A percentile compares a stretch with the other conserved stretches of the same genome.
These are phyloP conservation scores for Malurus leucopterus DNA, from an alignment of 2,797 vertebrate genomes.

Conservation along the genomic window DNA sequence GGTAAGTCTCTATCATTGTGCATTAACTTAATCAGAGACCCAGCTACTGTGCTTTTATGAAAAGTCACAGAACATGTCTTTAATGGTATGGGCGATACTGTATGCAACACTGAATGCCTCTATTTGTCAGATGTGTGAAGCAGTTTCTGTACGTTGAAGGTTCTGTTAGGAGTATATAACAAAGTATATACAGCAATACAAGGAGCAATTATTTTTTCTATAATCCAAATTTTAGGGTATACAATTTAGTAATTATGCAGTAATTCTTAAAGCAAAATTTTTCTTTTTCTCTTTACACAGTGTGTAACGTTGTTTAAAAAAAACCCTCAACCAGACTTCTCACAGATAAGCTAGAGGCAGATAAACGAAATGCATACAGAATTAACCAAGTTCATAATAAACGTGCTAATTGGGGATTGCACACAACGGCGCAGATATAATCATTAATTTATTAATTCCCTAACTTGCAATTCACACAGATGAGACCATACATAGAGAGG, in stretches of 20 bases:
- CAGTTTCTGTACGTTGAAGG: neutral
- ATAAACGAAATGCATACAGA: neutral
- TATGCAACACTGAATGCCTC: neutral
- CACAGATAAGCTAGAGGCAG: neutral
- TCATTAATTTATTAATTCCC: neutral
- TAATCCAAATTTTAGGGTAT: neutral
- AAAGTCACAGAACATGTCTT: neutral
- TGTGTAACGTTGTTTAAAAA: neutral
- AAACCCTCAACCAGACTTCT: accelerated
- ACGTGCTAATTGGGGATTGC: neutral
- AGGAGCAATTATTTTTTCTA: neutral
- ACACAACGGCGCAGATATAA: neutral
- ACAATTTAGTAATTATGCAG: neutral
- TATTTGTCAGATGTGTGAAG: neutral
- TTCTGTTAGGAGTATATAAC: neutral
- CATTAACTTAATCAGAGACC: neutral
- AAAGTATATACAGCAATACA: neutral
- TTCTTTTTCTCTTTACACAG: neutral
- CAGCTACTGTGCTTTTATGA: neutral
- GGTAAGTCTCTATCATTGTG: neutral
- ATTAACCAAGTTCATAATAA: neutral
- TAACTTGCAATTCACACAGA: neutral
- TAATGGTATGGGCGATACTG: neutral
- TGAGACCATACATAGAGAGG: neutral
- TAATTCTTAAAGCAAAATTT: neutral